phyloP scores from a whole-genome alignment of 2,888 invertebrate species.

The Trissolcus brochymenae region DNA sequence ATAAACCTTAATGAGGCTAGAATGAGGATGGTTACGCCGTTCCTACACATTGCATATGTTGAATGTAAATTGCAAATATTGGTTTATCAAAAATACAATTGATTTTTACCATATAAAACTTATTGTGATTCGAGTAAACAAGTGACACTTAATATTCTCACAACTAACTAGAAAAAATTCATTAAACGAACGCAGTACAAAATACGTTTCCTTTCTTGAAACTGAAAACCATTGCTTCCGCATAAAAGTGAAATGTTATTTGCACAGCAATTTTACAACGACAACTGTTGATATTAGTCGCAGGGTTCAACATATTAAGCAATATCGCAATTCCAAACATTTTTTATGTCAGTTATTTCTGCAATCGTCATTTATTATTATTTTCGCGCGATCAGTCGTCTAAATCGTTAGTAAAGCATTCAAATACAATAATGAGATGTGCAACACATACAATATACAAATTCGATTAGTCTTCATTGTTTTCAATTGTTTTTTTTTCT shows the following conservation, averaged over 20 bases:
- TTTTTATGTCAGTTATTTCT: constrained; percentile 5
- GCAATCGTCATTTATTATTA: constrained; percentile 7
- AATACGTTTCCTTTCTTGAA: background rate
- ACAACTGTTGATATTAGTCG: constrained; percentile 35
- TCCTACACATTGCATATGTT: no score
- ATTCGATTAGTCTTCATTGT: constrained; percentile 3
- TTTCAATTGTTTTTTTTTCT: background rate
- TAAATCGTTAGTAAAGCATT: background rate
- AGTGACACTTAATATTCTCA: no score
- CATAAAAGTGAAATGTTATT: constrained; percentile 32
- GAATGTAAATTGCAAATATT: no score
- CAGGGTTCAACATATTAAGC: constrained; percentile 10
- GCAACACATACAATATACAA: constrained; percentile 1
- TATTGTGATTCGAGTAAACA: no score
- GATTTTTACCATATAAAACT: no score
- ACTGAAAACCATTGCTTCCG: constrained; percentile 8
- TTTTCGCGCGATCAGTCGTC: background rate
- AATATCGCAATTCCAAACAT: background rate
- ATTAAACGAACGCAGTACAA: no score
- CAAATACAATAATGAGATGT: background rate
- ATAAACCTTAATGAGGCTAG: no score
- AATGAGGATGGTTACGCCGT: no score
- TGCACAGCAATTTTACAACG: constrained; percentile 38
- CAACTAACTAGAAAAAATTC: no score
- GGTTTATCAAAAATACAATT: no score